These are phyloP conservation scores for Brachyistius frenatus DNA, from an alignment of 2,113 vertebrate genomes.

Conservation along the genomic window DNA sequence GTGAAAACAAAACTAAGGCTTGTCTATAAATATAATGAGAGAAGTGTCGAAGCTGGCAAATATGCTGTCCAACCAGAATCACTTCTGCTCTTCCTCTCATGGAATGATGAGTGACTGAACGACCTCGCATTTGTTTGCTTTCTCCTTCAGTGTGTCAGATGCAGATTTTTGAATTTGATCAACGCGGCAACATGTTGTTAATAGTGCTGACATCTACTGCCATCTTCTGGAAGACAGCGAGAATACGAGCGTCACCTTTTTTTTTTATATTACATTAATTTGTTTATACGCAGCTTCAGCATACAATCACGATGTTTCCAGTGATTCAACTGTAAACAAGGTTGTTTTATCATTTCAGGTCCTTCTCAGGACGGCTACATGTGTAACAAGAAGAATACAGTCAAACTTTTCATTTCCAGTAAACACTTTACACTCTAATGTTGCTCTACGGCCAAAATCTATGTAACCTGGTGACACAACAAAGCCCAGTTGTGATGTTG, in stretches of 20 bases:
- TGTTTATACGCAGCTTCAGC: too few relatives aligned
- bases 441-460: not conserved
- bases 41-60: too few relatives aligned
- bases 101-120: too few relatives aligned
- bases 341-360: too few relatives aligned
- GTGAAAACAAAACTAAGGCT: too few relatives aligned
- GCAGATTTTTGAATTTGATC: not conserved
- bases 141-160: too few relatives aligned
- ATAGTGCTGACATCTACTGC: conserved; percentile 36
- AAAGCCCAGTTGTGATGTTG: conserved; percentile 29
- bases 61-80: too few relatives aligned
- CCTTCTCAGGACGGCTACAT: too few relatives aligned
- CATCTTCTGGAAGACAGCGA: conserved; percentile 50
- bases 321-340: not conserved
- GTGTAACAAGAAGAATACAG: not conserved
- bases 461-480: conserved; percentile 27
- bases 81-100: too few relatives aligned
- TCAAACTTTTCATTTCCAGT: not conserved
- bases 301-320: too few relatives aligned
- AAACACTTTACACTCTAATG: not conserved
- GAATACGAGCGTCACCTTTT: conserved; percentile 25
- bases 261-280: not conserved
- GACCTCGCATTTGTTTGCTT: too few relatives aligned
- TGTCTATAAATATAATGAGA: too few relatives aligned
- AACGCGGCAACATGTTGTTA: not conserved